Percentiles rank a stretch among this genome's conserved stretches.
These are phyloP conservation scores for Bombycilla garrulus DNA, from an alignment of 2,113 vertebrate genomes.

Conservation along the genomic window DNA sequence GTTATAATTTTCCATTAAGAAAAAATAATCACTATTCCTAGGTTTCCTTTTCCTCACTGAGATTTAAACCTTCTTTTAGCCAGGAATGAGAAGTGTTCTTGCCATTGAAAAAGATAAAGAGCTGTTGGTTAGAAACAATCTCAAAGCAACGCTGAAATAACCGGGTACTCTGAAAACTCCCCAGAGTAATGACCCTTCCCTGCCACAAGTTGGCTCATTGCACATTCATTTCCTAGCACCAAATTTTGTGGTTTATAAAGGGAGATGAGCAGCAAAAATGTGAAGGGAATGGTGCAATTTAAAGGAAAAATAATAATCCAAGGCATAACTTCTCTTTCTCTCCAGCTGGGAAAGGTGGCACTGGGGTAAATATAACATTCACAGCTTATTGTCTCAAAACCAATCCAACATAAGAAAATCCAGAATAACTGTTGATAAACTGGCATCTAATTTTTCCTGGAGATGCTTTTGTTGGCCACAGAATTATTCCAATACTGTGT, in stretches of 20 bases:
- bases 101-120: not conserved
- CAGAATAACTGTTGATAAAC: not conserved
- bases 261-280: not conserved
- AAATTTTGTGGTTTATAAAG: not conserved
- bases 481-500: not conserved
- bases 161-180: not conserved
- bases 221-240: not conserved
- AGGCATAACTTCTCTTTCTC: not conserved
- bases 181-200: not conserved
- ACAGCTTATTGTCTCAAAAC: not conserved
- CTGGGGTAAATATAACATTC: not conserved
- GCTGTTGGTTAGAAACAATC: not conserved
- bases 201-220: not conserved
- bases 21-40: not conserved
- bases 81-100: not conserved
- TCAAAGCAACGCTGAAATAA: not conserved
- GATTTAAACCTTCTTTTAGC: not conserved
- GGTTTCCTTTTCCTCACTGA: not conserved
- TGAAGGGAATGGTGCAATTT: not conserved
- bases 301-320: not conserved
- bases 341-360: not conserved
- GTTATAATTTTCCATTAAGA: slow-evolving; percentile 20
- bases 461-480: not conserved
- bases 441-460: not conserved
- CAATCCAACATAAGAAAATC: not conserved